Base-by-base conservation (phyloP, 2,113 vertebrate species). In the Aegithalos caudatus region DNA sequence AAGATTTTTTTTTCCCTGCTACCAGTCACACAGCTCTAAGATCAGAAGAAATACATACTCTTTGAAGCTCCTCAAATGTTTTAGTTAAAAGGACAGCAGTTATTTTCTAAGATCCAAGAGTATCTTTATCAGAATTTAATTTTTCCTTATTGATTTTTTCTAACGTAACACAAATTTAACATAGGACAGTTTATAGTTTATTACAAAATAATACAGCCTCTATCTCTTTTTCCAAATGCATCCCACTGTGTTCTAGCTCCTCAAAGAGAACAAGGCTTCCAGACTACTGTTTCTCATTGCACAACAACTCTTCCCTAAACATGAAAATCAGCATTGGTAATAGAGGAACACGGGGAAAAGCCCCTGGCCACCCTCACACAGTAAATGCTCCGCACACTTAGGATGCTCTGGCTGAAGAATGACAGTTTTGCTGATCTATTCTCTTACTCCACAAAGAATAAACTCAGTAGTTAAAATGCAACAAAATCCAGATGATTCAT, bases 21-120 rank as follows among this genome's bases (percentile, higher is more conserved):
- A 98, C 97, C 97, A 98, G 97, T 97, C 98, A 98, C 98, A 98
- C 97, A 98, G 98, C 97, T 97, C 96, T 72, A 96, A 98, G 98
- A 98, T 98, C 98, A 98, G 98, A 98, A 98, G 98, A 98, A 98
- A 98, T 94, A 97, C 97, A 97, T 96, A 93, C 94, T 97, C 98
- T 98, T 98, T 98, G 98, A 98, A 98, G 98, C 97, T 97, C 96
- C 97, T 98, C 98, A 98, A 98, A 98, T 98, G 98, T 98, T 98
- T 98, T 97, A 97, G 97, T 98, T 98, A 98, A 98, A 98, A 98
- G 98, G 97, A 98, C 97, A 98, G 98, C 98, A 98, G 98, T 98
- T 98, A 97, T 98, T 98, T 98, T 98, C 97, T 98, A 98, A 98
- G 97, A 98, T 98, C 97, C 98, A 98, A 98, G 96, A 98, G 97